These are phyloP conservation scores for Lepidothrix coronata DNA, from an alignment of 2,113 vertebrate genomes.

Conservation along the genomic window DNA sequence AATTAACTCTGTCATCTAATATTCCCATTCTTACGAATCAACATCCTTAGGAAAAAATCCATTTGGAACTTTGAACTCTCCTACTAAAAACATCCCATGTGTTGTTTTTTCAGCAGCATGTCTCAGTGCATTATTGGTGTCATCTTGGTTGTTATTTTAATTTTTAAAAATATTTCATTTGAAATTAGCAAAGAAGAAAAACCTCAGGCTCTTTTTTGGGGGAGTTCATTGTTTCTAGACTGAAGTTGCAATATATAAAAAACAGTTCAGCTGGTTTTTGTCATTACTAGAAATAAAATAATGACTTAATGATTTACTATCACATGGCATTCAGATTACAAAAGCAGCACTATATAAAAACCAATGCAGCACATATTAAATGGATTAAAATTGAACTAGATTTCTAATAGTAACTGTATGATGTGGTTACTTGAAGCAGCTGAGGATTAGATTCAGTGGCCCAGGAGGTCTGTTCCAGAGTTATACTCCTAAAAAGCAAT, in stretches of 20 bases:
- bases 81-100: not conserved
- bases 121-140: not conserved
- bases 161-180: not conserved
- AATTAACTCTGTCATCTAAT: not conserved
- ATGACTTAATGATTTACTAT: conserved; percentile 36
- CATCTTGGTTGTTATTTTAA: conserved; percentile 18
- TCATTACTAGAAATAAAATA: conserved; percentile 55
- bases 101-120: not conserved
- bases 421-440: conserved; percentile 49
- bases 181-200: conserved; percentile 19
- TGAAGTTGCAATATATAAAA: conserved; percentile 16
- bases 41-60: not conserved
- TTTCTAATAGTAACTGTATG: conserved; percentile 36
- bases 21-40: not conserved
- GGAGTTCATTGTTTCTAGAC: conserved; percentile 25
- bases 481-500: conserved; percentile 37
- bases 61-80: not conserved
- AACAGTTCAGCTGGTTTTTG: conserved; percentile 28
- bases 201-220: not conserved
- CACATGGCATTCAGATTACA: conserved; percentile 42
- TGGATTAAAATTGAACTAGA: conserved; percentile 44
- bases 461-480: conserved; percentile 50
- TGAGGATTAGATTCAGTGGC: conserved; percentile 33
- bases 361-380: conserved; percentile 39
- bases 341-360: conserved; percentile 33